Evolutionary conservation across 2,113 vertebrate genomes (phyloP).

Genomic region (Brienomyrus brachyistius): DNA sequence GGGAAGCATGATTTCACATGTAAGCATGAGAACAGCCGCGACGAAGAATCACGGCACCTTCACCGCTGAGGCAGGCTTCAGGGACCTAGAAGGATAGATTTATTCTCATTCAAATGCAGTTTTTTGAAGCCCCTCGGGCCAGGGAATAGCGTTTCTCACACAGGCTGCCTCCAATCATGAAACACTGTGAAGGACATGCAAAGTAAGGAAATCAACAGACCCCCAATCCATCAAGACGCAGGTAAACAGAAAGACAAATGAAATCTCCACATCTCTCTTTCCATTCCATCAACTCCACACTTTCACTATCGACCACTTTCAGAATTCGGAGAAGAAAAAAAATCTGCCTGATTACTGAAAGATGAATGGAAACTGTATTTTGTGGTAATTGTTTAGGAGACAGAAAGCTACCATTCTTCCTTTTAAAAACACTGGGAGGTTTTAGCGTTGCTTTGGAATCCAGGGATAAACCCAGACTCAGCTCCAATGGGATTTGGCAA

Average conservation of each 20-base stretch:
- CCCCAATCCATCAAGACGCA: neutral
- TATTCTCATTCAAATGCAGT: neutral
- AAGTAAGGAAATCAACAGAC: neutral
- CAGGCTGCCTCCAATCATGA: neutral
- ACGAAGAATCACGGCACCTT: neutral
- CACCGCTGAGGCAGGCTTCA: neutral
- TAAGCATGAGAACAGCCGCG: neutral
- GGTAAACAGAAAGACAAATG: neutral
- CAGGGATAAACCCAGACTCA: neutral
- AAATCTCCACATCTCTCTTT: neutral
- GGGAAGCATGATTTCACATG: neutral
- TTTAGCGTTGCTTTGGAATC: neutral
- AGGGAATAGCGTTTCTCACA: neutral
- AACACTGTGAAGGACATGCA: neutral
- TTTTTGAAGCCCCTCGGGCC: neutral
- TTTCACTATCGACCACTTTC: neutral
- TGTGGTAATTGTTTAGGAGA: neutral
- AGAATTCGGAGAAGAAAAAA: neutral
- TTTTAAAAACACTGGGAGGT: neutral
- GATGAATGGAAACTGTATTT: neutral
- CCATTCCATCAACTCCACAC: neutral
- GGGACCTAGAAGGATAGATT: neutral
- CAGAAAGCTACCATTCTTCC: neutral
- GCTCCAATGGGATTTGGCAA: neutral
- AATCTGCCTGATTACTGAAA: neutral